Base-by-base conservation (phyloP, 2,113 vertebrate species). In the Syrrhaptes paradoxus region DNA sequence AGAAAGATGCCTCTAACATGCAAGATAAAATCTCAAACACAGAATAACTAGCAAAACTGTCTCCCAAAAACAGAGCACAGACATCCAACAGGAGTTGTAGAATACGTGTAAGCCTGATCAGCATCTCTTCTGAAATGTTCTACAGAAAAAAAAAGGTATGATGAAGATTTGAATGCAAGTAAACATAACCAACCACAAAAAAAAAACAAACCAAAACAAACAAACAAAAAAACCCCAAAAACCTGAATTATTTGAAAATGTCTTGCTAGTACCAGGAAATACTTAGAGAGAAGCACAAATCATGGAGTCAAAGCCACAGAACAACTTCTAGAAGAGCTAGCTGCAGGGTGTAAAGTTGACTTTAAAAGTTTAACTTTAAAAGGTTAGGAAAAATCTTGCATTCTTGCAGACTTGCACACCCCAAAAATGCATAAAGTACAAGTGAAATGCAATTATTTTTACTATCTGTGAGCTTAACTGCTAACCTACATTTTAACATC, bases 371-470 rank as follows among this genome's bases (percentile, higher is more conserved):
- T n/a, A n/a, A n/a, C n/a, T n/a, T n/a, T n/a, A n/a, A n/a, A n/a
- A 72, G 18, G 18, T 63, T 81, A 71, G 38, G 51, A 71, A 95
- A 89, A 78, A 67, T 38, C 76, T 63, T 63, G 52, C 38, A n/a
- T 94, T 92, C 80, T 87, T 76, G 76, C 72, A 95, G 73, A 55
- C 48, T 94, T 84, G 48, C 48, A 85, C 65, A 67, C 48, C 74
- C 83, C 48, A n/a, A 95, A 94, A 94, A 84, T 45, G 20, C 15
- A 78, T 57, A 51, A 83, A 92, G 51, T 71, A 87, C 49, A 74
- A 90, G 63, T 36, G 43, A 94, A 94, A 89, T 13, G 52, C 38
- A 91, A 87, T 91, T 85, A 94, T 75, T 95, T 94, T 82, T 94
- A 75, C 58, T 91, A 48, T 70, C 58, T 43, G 5, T 24, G 45